Evolutionary conservation across 2,888 invertebrate species (phyloP).

Genomic region (Fissipunctia ypsillon): DNA sequence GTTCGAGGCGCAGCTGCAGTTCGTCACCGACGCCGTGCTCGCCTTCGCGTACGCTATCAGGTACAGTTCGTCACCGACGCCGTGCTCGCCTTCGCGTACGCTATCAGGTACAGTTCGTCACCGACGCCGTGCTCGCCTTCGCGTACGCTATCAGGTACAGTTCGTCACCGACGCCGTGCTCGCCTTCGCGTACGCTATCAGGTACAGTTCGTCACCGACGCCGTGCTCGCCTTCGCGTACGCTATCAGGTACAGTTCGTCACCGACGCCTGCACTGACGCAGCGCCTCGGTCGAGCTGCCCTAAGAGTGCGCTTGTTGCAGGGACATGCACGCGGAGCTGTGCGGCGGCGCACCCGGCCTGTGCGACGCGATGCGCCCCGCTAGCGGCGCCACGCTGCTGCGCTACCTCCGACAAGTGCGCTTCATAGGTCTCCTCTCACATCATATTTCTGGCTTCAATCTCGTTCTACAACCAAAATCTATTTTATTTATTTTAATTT

Average conservation of each 20-base stretch:
- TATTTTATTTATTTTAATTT: constrained; percentile 3
- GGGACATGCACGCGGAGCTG: constrained; percentile 95
- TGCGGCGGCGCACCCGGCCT: constrained; percentile 94
- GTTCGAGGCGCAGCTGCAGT: constrained; percentile 98
- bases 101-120: constrained; percentile 98
- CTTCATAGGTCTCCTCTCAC: constrained; percentile 88
- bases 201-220: constrained; percentile 98
- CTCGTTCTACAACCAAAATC: neutral
- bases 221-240: constrained; percentile 97
- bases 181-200: constrained; percentile 98
- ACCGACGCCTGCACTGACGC: neutral
- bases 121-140: constrained; percentile 98
- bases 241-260: constrained; percentile 93
- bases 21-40: constrained; percentile 98
- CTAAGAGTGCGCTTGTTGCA: constrained; percentile 73
- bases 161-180: constrained; percentile 98
- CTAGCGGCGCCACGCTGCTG: constrained; percentile 96
- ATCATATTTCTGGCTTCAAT: constrained; percentile 12
- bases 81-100: constrained; percentile 97
- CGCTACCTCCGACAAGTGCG: constrained; percentile 96
- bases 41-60: constrained; percentile 97
- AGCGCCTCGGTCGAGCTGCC: neutral
- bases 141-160: constrained; percentile 98
- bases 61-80: constrained; percentile 79
- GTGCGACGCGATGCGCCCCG: constrained; percentile 97